These are phyloP conservation scores for Xerus rutilus DNA, from an alignment of 2,797 vertebrate genomes.

Conservation along the genomic window DNA sequence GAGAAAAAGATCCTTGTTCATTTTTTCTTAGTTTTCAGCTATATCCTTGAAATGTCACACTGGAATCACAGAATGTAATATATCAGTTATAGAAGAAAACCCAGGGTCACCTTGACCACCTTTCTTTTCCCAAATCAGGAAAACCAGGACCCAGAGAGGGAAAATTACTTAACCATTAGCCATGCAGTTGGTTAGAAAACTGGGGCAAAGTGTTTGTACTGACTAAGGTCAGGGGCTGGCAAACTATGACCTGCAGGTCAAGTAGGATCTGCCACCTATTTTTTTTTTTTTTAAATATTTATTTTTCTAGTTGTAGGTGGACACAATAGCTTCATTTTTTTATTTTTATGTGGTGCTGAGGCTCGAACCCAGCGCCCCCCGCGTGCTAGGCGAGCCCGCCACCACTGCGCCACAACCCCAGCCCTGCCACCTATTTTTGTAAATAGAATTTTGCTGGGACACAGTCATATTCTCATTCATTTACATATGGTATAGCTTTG, in stretches of 20 bases:
- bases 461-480: not conserved
- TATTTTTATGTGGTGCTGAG: no score
- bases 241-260: not conserved
- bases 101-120: fast-evolving
- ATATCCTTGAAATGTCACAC: not conserved
- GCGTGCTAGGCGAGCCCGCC: no score
- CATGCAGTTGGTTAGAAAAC: not conserved
- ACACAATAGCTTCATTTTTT: no score
- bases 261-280: not conserved
- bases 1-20: not conserved
- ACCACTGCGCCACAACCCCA: no score
- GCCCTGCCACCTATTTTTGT: not conserved
- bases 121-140: not conserved
- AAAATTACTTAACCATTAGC: not conserved
- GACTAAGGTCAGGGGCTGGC: not conserved
- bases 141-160: not conserved
- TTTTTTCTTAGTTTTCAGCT: not conserved
- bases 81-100: not conserved
- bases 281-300: no score
- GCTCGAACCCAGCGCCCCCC: no score
- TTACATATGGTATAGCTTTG: not conserved
- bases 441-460: not conserved
- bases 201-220: not conserved
- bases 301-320: no score
- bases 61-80: not conserved